Evolutionary conservation across 2,888 invertebrate genomes (phyloP).

Genomic region (Nowickia ferox): DNA sequence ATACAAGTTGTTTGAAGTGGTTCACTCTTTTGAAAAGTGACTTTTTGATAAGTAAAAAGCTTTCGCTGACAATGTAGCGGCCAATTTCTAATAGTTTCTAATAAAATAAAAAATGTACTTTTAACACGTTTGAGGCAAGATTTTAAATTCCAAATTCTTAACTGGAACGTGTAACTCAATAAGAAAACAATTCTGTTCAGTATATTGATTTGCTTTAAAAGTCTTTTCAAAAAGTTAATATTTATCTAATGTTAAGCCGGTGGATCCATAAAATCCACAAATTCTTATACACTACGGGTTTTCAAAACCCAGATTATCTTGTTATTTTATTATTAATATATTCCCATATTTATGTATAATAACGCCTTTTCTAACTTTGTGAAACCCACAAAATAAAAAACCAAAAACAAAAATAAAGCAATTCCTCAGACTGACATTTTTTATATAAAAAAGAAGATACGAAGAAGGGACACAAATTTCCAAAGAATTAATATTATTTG

Average conservation of each 20-base stretch:
- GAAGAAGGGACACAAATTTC: conserved; percentile 55
- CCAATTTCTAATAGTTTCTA: too few relatives aligned
- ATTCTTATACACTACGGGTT: conserved; percentile 17
- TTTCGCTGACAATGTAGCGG: too few relatives aligned
- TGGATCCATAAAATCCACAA: conserved; percentile 21
- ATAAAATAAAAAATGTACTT: too few relatives aligned
- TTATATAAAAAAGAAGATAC: conserved; percentile 29
- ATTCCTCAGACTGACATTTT: conserved; percentile 51
- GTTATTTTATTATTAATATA: conserved; percentile 66
- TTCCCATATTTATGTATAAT: conserved; percentile 22
- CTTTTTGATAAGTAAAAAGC: too few relatives aligned
- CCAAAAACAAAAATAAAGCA: conserved; percentile 17
- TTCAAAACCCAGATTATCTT: conserved; percentile 64
- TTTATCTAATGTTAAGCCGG: conserved; percentile 63
- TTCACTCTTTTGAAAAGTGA: too few relatives aligned
- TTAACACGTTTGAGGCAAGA: too few relatives aligned
- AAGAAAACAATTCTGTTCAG: conserved; percentile 20
- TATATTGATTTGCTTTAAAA: conserved; percentile 53
- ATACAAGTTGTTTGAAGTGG: too few relatives aligned
- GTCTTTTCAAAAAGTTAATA: conserved; percentile 68
- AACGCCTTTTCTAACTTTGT: conserved; percentile 67
- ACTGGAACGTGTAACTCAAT: conserved; percentile 5
- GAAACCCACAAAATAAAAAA: conserved; percentile 7
- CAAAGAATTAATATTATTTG: conserved; percentile 69
- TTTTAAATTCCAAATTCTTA: too few relatives aligned